Percentiles rank a stretch among this genome's conserved stretches.
Evolutionary conservation across 2,888 invertebrate species (phyloP).

Genomic region (Urechis unicinctus): DNA sequence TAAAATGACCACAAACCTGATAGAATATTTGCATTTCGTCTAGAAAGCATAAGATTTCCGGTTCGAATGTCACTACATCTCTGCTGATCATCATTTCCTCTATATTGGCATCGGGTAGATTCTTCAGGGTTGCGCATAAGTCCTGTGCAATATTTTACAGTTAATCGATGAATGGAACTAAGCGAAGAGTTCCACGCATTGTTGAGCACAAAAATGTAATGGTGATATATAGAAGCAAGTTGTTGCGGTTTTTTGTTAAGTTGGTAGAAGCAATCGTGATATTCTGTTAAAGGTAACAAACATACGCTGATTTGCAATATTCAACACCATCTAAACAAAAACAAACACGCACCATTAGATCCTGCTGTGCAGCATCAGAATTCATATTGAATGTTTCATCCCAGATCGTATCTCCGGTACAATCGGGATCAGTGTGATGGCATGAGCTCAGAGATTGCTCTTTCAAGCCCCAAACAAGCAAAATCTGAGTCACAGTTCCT

Average conservation of each 20-base stretch:
- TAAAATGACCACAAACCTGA: background rate
- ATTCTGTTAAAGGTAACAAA: too few relatives aligned
- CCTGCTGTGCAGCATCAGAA: conserved; percentile 28
- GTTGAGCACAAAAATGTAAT: too few relatives aligned
- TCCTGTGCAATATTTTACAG: background rate
- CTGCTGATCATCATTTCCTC: background rate
- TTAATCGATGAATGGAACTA: background rate
- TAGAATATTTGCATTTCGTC: conserved; percentile 11
- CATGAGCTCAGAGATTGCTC: conserved; percentile 30
- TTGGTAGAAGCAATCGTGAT: too few relatives aligned
- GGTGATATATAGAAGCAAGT: too few relatives aligned
- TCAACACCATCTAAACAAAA: too few relatives aligned
- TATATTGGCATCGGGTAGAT: background rate
- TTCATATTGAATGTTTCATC: conserved; percentile 35
- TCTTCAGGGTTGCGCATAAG: background rate
- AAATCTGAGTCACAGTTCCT: conserved; percentile 18
- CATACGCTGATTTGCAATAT: too few relatives aligned
- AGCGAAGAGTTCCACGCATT: too few relatives aligned
- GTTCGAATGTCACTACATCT: background rate
- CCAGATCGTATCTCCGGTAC: conserved; percentile 30
- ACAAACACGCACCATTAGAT: conserved; percentile 30
- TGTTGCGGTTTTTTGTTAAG: too few relatives aligned
- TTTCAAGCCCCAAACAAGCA: conserved; percentile 34
- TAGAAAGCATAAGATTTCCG: conserved; percentile 15
- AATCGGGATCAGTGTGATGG: conserved; percentile 30